Conservation (phyloP, 2,888 invertebrate genomes). For the Allacma fusca region DNA sequence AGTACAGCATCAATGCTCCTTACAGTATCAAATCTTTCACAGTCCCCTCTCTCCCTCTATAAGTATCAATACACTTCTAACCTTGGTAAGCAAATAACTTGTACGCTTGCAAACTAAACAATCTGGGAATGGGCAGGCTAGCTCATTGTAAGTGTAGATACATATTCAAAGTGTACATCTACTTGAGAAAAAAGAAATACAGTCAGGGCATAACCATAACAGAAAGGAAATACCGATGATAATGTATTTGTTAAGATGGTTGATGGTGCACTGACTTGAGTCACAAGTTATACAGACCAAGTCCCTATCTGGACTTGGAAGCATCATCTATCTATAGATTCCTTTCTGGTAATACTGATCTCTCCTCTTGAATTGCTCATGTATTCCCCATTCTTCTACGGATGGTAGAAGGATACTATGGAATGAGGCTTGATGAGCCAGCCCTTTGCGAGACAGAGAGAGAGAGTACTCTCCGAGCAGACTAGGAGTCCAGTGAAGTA, state of each 20-base stretch:
- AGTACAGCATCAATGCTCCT: too few relatives aligned
- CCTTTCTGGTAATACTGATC: not conserved
- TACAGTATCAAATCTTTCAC: too few relatives aligned
- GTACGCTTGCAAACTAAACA: not conserved
- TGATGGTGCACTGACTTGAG: not conserved
- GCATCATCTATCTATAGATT: not conserved
- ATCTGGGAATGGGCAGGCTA: too few relatives aligned
- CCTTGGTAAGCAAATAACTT: not conserved
- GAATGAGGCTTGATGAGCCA: too few relatives aligned
- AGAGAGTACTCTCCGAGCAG: too few relatives aligned
- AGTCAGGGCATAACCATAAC: too few relatives aligned
- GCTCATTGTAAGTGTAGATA: not conserved
- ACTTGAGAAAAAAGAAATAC: not conserved
- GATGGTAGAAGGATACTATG: too few relatives aligned
- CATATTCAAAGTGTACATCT: too few relatives aligned
- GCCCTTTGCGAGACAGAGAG: too few relatives aligned
- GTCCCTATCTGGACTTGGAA: not conserved
- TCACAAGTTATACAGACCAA: not conserved
- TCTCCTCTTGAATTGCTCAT: constrained; percentile 12
- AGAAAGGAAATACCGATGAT: not conserved
- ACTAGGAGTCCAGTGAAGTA: not conserved
- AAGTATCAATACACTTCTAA: not conserved
- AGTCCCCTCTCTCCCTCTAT: too few relatives aligned
- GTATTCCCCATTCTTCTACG: not conserved
- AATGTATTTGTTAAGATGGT: not conserved